Evolutionary conservation across 2,113 vertebrate species (phyloP).

Genomic region (Psammodynastes pulverulentus): DNA sequence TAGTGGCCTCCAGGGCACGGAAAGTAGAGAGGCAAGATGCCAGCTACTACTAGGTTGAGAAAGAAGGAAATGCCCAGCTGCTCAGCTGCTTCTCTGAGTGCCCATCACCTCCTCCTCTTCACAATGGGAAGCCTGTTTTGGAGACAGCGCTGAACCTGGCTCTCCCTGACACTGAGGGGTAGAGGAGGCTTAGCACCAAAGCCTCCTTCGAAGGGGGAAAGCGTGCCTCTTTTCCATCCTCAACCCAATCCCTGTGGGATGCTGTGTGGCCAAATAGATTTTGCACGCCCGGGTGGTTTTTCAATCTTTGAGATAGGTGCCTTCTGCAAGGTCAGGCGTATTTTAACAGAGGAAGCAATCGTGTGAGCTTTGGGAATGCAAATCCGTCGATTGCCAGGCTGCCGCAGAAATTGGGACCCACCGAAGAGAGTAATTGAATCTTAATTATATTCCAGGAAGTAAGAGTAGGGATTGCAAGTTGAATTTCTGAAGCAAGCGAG

Average conservation of each 20-base stretch:
- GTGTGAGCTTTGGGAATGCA: neutral
- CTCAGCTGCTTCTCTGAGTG: neutral
- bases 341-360: neutral
- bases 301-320: neutral
- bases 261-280: neutral
- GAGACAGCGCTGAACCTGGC: neutral
- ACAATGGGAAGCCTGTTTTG: slow-evolving; percentile 25
- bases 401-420: neutral
- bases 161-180: slow-evolving; percentile 16
- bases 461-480: neutral
- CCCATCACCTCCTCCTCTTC: neutral
- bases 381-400: neutral
- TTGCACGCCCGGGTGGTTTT: neutral
- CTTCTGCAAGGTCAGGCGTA: neutral
- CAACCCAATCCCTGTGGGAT: neutral
- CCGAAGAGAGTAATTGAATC: neutral
- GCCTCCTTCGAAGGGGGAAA: neutral
- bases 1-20: neutral
- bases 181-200: neutral
- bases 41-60: neutral
- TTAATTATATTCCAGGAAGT: neutral
- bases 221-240: neutral
- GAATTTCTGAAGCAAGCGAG: neutral
- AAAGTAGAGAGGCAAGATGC: neutral
- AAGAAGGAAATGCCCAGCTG: neutral